Evolutionary conservation across 2,113 vertebrate species (phyloP).

Genomic region (Peromyscus maniculatus): DNA sequence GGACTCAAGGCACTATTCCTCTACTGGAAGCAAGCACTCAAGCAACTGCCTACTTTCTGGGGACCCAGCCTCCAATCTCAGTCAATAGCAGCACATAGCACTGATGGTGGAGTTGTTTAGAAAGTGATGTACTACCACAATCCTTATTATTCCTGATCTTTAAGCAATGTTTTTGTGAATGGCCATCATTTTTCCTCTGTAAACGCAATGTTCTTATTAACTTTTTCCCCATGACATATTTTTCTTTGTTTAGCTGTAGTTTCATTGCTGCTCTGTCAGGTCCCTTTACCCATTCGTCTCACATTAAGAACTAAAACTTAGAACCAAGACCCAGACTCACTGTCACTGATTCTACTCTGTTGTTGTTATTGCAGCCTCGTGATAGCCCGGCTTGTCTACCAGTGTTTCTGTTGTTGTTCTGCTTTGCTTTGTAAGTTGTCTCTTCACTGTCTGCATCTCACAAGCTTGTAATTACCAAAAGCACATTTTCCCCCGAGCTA

Average conservation of each 20-base stretch:
- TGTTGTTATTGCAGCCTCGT: background rate
- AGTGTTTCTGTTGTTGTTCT: background rate
- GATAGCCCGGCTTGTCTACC: background rate
- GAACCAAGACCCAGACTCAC: background rate
- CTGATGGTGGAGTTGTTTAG: background rate
- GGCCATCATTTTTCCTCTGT: background rate
- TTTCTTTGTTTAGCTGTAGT: background rate
- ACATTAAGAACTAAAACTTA: background rate
- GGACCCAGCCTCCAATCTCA: background rate
- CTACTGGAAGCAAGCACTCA: background rate
- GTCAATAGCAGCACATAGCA: background rate
- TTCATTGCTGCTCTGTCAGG: background rate
- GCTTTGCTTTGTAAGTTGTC: background rate
- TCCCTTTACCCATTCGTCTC: background rate
- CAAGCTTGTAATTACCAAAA: background rate
- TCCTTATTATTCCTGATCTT: background rate
- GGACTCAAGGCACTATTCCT: no score
- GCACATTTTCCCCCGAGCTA: background rate
- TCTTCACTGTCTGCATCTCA: background rate
- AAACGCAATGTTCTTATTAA: background rate
- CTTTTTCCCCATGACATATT: background rate
- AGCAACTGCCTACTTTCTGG: fast-evolving
- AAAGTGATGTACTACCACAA: background rate
- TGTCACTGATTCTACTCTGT: background rate
- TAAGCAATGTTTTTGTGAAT: background rate